A percentile compares a stretch with the other conserved stretches of the same genome.
Conservation (phyloP, 2,797 vertebrate species). For the Prionace glauca region DNA sequence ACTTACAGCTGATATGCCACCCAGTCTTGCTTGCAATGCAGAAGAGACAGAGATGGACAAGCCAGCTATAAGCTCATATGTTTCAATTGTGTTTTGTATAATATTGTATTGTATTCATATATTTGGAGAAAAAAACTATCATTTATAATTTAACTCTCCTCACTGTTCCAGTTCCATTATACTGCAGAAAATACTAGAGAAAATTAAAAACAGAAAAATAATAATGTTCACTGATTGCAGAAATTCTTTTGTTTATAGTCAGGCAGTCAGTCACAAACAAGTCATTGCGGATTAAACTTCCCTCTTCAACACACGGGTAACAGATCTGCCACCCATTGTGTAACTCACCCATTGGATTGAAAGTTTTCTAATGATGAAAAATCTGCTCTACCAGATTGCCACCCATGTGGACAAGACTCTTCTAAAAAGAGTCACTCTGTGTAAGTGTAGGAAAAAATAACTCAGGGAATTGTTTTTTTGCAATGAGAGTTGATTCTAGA, state of each 20-base stretch:
- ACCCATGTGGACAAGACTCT: not conserved
- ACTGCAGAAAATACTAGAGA: not conserved
- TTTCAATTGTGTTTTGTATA: not conserved
- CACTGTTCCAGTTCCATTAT: slow-evolving; percentile 3
- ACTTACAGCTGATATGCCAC: not conserved
- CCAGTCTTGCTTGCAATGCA: not conserved
- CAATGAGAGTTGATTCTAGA: slow-evolving; percentile 43
- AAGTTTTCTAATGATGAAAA: not conserved
- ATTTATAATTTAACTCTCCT: not conserved
- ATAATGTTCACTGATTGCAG: slow-evolving; percentile 47
- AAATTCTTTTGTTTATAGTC: slow-evolving; percentile 51
- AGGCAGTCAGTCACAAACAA: slow-evolving; percentile 47
- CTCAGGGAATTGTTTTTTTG: too few relatives aligned
- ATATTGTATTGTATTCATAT: not conserved
- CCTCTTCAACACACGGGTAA: slow-evolving; percentile 42
- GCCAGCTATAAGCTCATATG: not conserved
- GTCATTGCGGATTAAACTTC: slow-evolving; percentile 49
- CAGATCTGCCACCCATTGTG: not conserved
- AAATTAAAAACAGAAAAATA: slow-evolving; percentile 43
- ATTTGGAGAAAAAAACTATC: not conserved
- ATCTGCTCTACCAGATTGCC: not conserved
- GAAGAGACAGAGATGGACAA: not conserved
- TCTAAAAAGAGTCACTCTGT: not conserved
- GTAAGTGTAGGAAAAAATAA: not conserved
- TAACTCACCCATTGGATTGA: not conserved